Percentiles rank a stretch among this genome's conserved stretches.
Conservation (phyloP, 2,113 vertebrate genomes). For the Percopsis transmontana region DNA sequence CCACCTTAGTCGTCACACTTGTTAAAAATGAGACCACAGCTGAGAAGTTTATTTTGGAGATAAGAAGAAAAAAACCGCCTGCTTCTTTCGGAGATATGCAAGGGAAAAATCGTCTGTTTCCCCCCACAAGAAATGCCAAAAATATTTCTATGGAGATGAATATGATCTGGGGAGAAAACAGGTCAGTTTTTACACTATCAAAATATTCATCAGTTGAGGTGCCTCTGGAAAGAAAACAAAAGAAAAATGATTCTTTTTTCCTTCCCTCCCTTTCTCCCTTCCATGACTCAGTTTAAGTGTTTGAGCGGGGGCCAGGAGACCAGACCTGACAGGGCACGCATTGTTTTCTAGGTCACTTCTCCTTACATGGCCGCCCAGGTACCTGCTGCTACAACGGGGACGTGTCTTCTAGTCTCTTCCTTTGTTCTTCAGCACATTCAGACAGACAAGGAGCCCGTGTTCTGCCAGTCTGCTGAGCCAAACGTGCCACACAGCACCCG, state of each 20-base stretch:
- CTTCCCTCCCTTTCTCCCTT: neutral
- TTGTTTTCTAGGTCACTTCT: slow-evolving; percentile 62
- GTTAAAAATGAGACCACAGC: neutral
- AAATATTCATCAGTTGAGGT: neutral
- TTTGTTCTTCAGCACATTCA: slow-evolving; percentile 53
- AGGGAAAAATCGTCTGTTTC: neutral
- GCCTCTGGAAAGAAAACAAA: neutral
- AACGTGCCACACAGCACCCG: slow-evolving; percentile 53
- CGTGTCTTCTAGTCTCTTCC: slow-evolving; percentile 43
- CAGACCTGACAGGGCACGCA: slow-evolving; percentile 43
- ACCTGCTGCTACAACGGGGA: slow-evolving; percentile 48
- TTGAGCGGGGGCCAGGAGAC: slow-evolving; percentile 17
- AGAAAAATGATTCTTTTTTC: neutral
- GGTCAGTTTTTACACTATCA: neutral
- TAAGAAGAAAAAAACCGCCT: neutral
- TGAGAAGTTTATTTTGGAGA: neutral
- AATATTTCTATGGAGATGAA: neutral
- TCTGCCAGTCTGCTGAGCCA: slow-evolving; percentile 30
- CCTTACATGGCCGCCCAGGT: slow-evolving; percentile 57
- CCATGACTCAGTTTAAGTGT: slow-evolving; percentile 4
- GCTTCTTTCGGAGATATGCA: neutral
- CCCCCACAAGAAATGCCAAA: neutral
- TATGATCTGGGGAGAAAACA: neutral
- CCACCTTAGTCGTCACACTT: too few species aligned
- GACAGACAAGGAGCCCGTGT: slow-evolving; percentile 57